A percentile compares a stretch with the other conserved stretches of the same genome.
Evolutionary conservation across 1,140 invertebrate genomes (phyloP).

Genomic region (Nomia melanderi): DNA sequence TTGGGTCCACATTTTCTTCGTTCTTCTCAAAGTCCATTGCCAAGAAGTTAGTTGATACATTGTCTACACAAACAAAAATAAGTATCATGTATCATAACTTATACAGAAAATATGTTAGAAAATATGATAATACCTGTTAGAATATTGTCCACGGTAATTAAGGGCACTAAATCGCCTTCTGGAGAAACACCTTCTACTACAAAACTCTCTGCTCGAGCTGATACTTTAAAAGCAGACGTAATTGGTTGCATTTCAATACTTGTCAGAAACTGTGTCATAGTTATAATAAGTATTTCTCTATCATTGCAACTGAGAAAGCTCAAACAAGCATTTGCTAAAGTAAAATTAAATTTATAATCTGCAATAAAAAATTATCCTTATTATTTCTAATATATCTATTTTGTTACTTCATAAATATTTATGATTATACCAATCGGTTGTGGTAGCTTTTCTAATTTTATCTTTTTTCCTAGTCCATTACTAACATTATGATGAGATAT

Average conservation of each 20-base stretch:
- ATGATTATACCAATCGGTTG: slow-evolving; percentile 66
- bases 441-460: slow-evolving; percentile 66
- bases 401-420: background rate
- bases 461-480: slow-evolving; percentile 55
- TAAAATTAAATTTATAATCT: slow-evolving; percentile 91
- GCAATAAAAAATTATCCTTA: slow-evolving; percentile 66
- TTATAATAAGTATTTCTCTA: slow-evolving; percentile 88
- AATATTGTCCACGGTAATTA: slow-evolving; percentile 87
- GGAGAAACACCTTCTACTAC: slow-evolving; percentile 88
- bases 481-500: background rate
- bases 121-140: slow-evolving; percentile 82
- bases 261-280: slow-evolving; percentile 87
- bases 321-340: slow-evolving; percentile 87
- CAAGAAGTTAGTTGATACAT: slow-evolving; percentile 86
- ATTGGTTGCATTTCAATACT: slow-evolving; percentile 88
- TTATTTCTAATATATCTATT: background rate
- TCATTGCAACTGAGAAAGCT: slow-evolving; percentile 86
- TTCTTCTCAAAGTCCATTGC: slow-evolving; percentile 89
- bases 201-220: slow-evolving; percentile 88
- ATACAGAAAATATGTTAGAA: background rate
- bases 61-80: slow-evolving; percentile 78
- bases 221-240: slow-evolving; percentile 87
- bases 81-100: background rate
- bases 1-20: slow-evolving; percentile 85
- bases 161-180: slow-evolving; percentile 88